Percentiles rank a stretch among this genome's conserved stretches.
These are phyloP conservation scores for Leucophenga varia DNA, from an alignment of 1,140 invertebrate genomes.

Conservation along the genomic window DNA sequence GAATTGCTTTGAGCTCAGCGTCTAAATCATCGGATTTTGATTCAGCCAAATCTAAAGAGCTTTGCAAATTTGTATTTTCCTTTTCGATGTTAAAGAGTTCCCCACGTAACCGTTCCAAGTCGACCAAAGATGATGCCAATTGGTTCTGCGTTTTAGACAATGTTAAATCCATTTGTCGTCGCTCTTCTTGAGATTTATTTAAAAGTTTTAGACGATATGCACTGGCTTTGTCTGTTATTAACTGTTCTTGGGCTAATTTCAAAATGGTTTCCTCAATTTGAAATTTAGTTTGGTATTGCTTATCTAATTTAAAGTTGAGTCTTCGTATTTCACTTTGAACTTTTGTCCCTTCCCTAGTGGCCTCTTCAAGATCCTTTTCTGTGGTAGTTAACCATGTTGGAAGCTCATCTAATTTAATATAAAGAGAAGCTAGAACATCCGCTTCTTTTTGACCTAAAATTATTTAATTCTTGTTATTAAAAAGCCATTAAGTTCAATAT, in stretches of 20 bases:
- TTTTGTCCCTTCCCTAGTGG: constrained; percentile 46
- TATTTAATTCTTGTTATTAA: background rate
- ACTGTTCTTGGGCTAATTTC: constrained; percentile 65
- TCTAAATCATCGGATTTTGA: constrained; percentile 18
- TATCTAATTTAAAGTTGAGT: constrained; percentile 58
- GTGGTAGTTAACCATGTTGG: constrained; percentile 61
- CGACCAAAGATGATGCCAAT: constrained; percentile 62
- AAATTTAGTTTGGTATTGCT: constrained; percentile 59
- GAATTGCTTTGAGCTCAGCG: constrained; percentile 28
- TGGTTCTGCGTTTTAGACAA: constrained; percentile 65
- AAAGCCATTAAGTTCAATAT: background rate
- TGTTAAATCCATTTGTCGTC: constrained; percentile 61
- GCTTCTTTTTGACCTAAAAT: constrained; percentile 44
- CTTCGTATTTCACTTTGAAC: constrained; percentile 32
- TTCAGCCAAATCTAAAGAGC: constrained; percentile 21
- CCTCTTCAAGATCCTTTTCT: constrained; percentile 62
- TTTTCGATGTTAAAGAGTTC: constrained; percentile 21
- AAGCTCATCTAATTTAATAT: constrained; percentile 60
- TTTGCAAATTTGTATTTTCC: constrained; percentile 23
- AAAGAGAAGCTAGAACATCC: constrained; percentile 51
- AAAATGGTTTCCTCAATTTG: constrained; percentile 67
- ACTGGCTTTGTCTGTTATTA: constrained; percentile 68
- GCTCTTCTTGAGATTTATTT: constrained; percentile 55
- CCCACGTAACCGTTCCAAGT: constrained; percentile 63
- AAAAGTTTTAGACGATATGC: constrained; percentile 59